Evolutionary conservation across 2,797 vertebrate genomes (phyloP).

Genomic region (Enteromius paludinosus): DNA sequence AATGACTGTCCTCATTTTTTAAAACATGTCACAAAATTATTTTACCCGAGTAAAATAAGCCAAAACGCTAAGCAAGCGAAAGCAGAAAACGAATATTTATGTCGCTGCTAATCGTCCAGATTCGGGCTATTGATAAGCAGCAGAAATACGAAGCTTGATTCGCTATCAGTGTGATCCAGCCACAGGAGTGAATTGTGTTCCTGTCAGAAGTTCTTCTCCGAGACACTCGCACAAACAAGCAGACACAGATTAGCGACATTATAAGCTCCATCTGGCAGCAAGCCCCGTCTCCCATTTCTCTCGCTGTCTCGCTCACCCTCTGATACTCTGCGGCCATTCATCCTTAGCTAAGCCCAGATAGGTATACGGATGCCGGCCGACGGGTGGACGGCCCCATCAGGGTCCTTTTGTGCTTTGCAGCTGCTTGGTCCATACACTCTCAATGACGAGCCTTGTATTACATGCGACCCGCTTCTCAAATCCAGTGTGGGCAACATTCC

Average conservation of each 20-base stretch:
- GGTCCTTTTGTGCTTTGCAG: slow-evolving; percentile 46
- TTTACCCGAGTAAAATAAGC: neutral
- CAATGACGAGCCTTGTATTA: slow-evolving; percentile 29
- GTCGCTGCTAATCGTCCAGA: slow-evolving; percentile 54
- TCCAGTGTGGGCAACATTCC: slow-evolving; percentile 37
- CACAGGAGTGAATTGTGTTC: slow-evolving; percentile 59
- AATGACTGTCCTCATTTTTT: neutral
- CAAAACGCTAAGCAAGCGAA: slow-evolving; percentile 27
- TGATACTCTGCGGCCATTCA: slow-evolving; percentile 52
- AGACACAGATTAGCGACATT: slow-evolving; percentile 68
- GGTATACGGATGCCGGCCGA: slow-evolving; percentile 28
- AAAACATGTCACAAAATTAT: too few relatives aligned
- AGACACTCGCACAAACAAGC: slow-evolving; percentile 66
- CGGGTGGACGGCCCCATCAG: slow-evolving; percentile 9
- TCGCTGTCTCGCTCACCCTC: slow-evolving; percentile 21
- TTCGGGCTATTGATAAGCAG: slow-evolving; percentile 50
- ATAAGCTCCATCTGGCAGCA: slow-evolving; percentile 58
- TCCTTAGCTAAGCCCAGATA: slow-evolving; percentile 49
- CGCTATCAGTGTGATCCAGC: slow-evolving; percentile 53
- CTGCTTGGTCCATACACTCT: slow-evolving; percentile 14
- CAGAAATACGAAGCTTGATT: slow-evolving; percentile 40
- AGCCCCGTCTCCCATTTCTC: slow-evolving; percentile 29
- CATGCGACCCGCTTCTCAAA: slow-evolving; percentile 39
- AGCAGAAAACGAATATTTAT: slow-evolving; percentile 47
- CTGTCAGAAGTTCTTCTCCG: slow-evolving; percentile 61